Percentiles rank a stretch among this genome's conserved stretches.
These are phyloP conservation scores for Ptychadena robeensis DNA, from an alignment of 2,797 vertebrate genomes.

Conservation along the genomic window DNA sequence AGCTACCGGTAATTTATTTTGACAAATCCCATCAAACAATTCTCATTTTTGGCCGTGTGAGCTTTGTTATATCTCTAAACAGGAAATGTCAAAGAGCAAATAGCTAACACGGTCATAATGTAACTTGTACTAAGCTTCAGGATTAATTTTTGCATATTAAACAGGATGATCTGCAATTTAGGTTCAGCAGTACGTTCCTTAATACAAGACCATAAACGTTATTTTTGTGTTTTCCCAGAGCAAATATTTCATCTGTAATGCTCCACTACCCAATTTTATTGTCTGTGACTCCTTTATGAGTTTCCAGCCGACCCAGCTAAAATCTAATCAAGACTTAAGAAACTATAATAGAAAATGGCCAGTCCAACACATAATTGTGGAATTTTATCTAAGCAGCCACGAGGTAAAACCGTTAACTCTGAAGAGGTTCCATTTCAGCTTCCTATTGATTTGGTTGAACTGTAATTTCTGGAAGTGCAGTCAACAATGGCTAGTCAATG, in stretches of 20 bases:
- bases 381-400: slow-evolving; percentile 64
- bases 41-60: too few relatives aligned
- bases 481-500: slow-evolving; percentile 64
- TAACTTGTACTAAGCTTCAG: background rate
- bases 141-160: background rate
- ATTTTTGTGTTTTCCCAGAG: background rate
- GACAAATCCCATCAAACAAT: too few relatives aligned
- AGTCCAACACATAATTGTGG: slow-evolving; percentile 61
- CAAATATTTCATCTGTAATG: slow-evolving; percentile 26
- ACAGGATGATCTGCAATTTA: background rate
- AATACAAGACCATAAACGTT: background rate
- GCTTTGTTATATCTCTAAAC: background rate
- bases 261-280: slow-evolving; percentile 24
- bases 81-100: background rate
- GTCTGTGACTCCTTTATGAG: slow-evolving; percentile 55
- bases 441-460: slow-evolving; percentile 64
- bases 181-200: background rate
- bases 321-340: slow-evolving; percentile 67
- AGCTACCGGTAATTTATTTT: too few relatives aligned
- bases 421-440: slow-evolving; percentile 65
- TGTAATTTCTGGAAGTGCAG: slow-evolving; percentile 72
- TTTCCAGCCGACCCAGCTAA: slow-evolving; percentile 64
- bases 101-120: background rate
- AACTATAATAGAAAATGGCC: slow-evolving; percentile 58
- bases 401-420: slow-evolving; percentile 61